Conservation (phyloP, 2,797 vertebrate genomes). For the Tachyglossus aculeatus region DNA sequence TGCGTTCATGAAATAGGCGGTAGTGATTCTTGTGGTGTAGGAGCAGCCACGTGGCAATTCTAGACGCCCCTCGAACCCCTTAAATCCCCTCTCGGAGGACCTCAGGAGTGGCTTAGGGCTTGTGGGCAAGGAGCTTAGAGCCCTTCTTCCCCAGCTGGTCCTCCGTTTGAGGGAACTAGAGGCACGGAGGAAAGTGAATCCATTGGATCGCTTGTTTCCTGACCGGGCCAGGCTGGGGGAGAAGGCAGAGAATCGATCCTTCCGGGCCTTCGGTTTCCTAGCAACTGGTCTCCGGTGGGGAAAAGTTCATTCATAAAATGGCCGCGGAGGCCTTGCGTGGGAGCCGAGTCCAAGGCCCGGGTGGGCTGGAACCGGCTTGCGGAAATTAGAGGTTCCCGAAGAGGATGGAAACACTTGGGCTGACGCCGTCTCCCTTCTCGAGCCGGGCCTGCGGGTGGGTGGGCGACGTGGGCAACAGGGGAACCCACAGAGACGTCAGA, state of each 20-base stretch:
- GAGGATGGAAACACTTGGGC: conserved; percentile 88
- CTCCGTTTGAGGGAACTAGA: neutral
- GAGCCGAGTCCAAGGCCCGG: conserved; percentile 62
- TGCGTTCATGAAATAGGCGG: no score
- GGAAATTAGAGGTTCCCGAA: conserved; percentile 92
- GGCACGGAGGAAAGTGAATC: neutral
- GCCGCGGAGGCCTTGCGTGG: conserved; percentile 32
- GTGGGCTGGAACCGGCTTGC: conserved; percentile 75
- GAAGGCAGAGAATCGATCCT: conserved; percentile 65
- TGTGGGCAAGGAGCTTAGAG: neutral
- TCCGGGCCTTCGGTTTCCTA: conserved; percentile 60
- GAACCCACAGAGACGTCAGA: neutral
- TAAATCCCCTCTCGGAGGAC: neutral
- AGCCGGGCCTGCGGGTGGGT: conserved; percentile 24
- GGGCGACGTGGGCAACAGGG: neutral
- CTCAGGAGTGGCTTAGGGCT: neutral
- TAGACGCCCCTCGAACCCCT: neutral
- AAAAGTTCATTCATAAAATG: conserved; percentile 46
- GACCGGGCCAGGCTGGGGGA: no score
- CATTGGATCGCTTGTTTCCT: neutral
- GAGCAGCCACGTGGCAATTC: neutral
- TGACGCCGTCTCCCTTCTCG: conserved; percentile 78
- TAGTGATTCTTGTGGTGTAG: no score
- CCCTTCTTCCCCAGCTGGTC: neutral
- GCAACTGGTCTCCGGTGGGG: conserved; percentile 55